Evolutionary conservation across 2,113 vertebrate species (phyloP).

Genomic region (Tonatia bakeri): DNA sequence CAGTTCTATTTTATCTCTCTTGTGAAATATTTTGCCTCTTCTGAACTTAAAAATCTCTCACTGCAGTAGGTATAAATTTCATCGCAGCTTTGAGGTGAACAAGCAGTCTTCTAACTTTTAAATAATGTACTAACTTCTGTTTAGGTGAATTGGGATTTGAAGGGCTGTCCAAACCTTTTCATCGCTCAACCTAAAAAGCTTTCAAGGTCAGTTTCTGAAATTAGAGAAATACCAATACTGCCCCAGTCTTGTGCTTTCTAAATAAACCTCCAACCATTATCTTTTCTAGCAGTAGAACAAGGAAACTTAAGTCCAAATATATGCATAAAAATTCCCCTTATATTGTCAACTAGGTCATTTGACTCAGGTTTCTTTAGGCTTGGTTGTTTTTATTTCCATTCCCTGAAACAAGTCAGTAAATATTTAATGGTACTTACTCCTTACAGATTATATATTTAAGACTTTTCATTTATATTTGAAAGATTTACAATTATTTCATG

Average conservation of each 20-base stretch:
- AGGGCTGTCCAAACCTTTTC: background rate
- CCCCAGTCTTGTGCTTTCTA: background rate
- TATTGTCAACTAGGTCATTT: background rate
- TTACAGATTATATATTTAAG: constrained; percentile 32
- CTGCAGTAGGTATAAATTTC: background rate
- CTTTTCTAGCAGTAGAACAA: background rate
- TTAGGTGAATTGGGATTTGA: background rate
- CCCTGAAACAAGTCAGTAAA: background rate
- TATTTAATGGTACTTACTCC: constrained; percentile 10
- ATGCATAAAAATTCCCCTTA: background rate
- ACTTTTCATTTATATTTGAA: constrained; percentile 38
- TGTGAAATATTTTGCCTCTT: background rate
- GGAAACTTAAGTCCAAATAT: background rate
- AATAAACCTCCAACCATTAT: background rate
- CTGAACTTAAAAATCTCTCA: background rate
- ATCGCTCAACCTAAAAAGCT: background rate
- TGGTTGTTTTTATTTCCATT: background rate
- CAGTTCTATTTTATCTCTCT: background rate
- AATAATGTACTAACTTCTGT: background rate
- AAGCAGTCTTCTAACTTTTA: background rate
- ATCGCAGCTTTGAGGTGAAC: background rate
- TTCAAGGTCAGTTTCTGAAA: background rate
- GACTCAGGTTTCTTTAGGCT: background rate
- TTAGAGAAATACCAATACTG: background rate
- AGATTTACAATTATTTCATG: background rate